Evolutionary conservation across 2,888 invertebrate species (phyloP).

Genomic region (Caenorhabditis imperialis): DNA sequence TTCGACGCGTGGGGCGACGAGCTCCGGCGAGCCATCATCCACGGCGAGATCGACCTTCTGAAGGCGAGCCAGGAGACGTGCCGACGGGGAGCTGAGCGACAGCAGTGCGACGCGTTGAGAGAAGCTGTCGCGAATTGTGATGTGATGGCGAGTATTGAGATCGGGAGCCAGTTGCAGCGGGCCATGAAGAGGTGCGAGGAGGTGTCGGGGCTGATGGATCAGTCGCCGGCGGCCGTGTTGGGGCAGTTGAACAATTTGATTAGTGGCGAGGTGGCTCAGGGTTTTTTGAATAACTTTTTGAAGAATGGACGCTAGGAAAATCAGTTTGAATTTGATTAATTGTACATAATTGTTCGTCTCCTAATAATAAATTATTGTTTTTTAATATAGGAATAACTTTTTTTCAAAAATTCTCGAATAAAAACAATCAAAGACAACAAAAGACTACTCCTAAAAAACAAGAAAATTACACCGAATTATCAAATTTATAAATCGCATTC

Average conservation of each 20-base stretch:
- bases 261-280: constrained; percentile 76
- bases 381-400: neutral
- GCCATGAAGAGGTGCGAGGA: constrained; percentile 76
- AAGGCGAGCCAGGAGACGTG: constrained; percentile 77
- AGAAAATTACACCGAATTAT: constrained; percentile 9
- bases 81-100: constrained; percentile 75
- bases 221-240: constrained; percentile 74
- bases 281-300: constrained; percentile 76
- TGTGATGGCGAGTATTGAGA: constrained; percentile 68
- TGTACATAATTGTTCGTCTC: constrained; percentile 8
- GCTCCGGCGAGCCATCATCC: constrained; percentile 69
- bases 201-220: constrained; percentile 75
- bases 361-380: constrained; percentile 17
- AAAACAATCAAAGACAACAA: neutral
- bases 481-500: constrained; percentile 42
- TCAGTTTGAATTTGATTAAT: constrained; percentile 8
- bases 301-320: constrained; percentile 50
- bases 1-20: constrained; percentile 77
- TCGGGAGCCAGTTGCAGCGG: constrained; percentile 66
- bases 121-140: constrained; percentile 75
- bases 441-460: constrained; percentile 5
- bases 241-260: constrained; percentile 73
- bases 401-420: too few species aligned
- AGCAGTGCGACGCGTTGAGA: constrained; percentile 74
- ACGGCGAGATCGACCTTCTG: constrained; percentile 75